These are phyloP conservation scores for Tridacna gigas DNA, from an alignment of 2,888 invertebrate genomes.

Conservation along the genomic window DNA sequence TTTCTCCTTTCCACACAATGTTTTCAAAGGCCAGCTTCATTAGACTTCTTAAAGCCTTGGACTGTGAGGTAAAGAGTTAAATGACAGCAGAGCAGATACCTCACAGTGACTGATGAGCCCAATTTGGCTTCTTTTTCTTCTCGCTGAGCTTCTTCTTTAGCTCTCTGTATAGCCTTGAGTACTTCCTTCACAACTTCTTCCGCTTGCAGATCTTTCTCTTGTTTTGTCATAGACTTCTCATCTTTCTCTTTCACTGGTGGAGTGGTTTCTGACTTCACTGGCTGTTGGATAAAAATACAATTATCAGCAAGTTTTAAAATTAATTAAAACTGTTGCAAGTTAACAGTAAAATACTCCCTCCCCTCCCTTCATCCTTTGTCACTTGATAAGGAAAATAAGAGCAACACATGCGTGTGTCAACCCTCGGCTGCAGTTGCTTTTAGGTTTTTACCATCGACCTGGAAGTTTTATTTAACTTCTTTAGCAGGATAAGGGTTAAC, in stretches of 20 bases:
- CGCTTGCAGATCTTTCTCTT: conserved; percentile 57
- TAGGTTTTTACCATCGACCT: too few relatives aligned
- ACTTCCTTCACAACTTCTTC: conserved; percentile 76
- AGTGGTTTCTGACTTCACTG: conserved; percentile 38
- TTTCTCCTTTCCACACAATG: background rate
- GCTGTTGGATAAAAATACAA: conserved; percentile 22
- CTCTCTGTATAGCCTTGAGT: conserved; percentile 69
- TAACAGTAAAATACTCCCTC: too few relatives aligned
- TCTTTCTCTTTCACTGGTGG: conserved; percentile 58
- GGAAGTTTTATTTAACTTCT: too few relatives aligned
- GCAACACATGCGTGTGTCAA: too few relatives aligned
- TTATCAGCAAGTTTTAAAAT: background rate
- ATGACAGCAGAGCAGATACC: conserved; percentile 38
- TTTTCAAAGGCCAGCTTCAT: background rate
- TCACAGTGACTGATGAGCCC: conserved; percentile 67
- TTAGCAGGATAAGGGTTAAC: too few relatives aligned
- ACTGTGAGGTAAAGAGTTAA: too few relatives aligned
- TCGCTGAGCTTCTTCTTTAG: conserved; percentile 63
- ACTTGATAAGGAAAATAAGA: too few relatives aligned
- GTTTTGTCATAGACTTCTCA: conserved; percentile 67
- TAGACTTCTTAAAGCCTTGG: too few relatives aligned
- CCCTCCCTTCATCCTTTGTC: too few relatives aligned
- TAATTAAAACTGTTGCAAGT: too few relatives aligned
- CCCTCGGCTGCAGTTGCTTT: too few relatives aligned
- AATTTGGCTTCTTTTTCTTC: conserved; percentile 49